Percentiles rank a stretch among this genome's conserved stretches.
Conservation (phyloP, 2,113 vertebrate genomes). For the Nipponia nippon region DNA sequence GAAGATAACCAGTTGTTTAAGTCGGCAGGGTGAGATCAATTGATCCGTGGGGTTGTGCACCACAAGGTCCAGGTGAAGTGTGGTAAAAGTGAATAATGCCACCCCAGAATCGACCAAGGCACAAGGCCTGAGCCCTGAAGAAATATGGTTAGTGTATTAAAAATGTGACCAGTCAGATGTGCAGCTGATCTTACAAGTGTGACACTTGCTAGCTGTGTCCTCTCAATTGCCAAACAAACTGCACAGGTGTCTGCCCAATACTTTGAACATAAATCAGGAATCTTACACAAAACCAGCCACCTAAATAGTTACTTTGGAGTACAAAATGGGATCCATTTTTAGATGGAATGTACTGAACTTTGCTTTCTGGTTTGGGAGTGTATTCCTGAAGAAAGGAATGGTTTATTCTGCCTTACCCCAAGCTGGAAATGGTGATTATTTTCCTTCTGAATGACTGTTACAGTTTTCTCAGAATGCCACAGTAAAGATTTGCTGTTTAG, state of each 20-base stretch:
- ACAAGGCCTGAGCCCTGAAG: neutral
- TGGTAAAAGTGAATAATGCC: neutral
- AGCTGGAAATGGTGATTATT: neutral
- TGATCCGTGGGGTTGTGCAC: neutral
- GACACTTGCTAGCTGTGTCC: neutral
- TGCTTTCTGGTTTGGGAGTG: neutral
- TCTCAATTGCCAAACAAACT: neutral
- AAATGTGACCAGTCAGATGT: neutral
- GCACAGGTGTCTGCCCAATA: neutral
- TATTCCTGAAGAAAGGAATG: neutral
- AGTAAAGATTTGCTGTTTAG: neutral
- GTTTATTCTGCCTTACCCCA: neutral
- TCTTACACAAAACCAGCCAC: neutral
- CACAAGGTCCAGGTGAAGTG: neutral
- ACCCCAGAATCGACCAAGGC: neutral
- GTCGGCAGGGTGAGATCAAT: neutral
- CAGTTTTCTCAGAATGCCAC: neutral
- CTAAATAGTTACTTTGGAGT: neutral
- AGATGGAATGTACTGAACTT: neutral
- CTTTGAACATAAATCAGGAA: neutral
- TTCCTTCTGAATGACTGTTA: neutral
- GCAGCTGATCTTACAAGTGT: neutral
- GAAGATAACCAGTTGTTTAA: neutral
- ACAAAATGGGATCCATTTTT: neutral
- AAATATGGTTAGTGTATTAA: neutral